phyloP scores from a whole-genome alignment of 1,140 invertebrate species.

The Drepana arcuata region DNA sequence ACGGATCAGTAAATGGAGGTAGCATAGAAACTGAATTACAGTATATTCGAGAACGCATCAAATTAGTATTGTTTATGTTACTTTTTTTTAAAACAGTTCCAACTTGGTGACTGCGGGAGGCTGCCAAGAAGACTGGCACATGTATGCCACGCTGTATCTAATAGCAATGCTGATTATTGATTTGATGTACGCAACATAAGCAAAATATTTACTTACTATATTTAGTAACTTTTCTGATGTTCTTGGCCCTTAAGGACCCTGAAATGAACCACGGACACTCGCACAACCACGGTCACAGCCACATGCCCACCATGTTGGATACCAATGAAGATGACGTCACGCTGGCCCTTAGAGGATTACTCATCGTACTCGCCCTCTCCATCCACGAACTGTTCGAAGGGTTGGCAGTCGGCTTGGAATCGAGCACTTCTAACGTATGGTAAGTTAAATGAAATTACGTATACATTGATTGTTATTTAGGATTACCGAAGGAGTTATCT shows the following conservation, averaged over 20 bases:
- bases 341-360: conserved; percentile 79
- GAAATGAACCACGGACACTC: conserved; percentile 65
- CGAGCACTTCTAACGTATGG: conserved; percentile 79
- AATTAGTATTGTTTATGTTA: too few relatives aligned
- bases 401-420: conserved; percentile 88
- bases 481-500: too few relatives aligned
- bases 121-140: too few relatives aligned
- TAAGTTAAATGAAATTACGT: conserved; percentile 26
- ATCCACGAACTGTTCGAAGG: conserved; percentile 95
- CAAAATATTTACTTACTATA: too few relatives aligned
- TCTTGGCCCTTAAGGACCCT: conserved; percentile 35
- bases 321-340: conserved; percentile 78
- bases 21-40: too few relatives aligned
- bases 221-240: too few relatives aligned
- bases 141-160: too few relatives aligned
- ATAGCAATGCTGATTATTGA: too few relatives aligned
- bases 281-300: conserved; percentile 67
- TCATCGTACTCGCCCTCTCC: conserved; percentile 89
- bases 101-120: too few relatives aligned
- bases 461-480: not conserved
- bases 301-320: conserved; percentile 55
- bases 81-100: too few relatives aligned
- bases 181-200: too few relatives aligned
- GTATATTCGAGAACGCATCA: not conserved
- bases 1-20: too few relatives aligned